Percentiles rank a stretch among this genome's conserved stretches.
phyloP scores from a whole-genome alignment of 2,888 invertebrate genomes.

The Ryuthela nishihirai region DNA sequence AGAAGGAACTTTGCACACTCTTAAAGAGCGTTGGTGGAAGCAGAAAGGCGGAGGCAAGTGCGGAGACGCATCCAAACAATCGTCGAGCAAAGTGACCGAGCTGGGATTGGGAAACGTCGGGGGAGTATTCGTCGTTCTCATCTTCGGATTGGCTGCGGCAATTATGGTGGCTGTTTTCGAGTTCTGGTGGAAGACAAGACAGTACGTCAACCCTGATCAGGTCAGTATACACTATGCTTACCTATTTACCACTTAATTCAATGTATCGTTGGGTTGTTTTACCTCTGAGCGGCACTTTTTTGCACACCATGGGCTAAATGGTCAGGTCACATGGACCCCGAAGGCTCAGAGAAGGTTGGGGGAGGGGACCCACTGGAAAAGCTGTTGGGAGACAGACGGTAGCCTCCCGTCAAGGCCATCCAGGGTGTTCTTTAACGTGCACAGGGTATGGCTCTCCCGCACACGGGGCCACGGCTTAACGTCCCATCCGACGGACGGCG shows the following conservation, averaged over 20 bases:
- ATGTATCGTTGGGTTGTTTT: background rate
- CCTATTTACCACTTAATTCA: background rate
- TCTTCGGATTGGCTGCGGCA: constrained; percentile 87
- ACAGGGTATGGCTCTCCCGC: no score
- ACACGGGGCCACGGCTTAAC: no score
- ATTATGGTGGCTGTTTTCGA: constrained; percentile 93
- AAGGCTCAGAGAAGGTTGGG: no score
- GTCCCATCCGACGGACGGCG: no score
- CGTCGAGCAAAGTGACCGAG: constrained; percentile 49
- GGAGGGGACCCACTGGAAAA: no score
- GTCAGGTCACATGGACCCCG: no score
- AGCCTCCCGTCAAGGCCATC: no score
- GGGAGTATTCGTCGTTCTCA: constrained; percentile 92
- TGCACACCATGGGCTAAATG: no score
- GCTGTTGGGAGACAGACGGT: no score
- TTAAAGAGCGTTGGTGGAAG: constrained; percentile 90
- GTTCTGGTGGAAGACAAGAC: constrained; percentile 92
- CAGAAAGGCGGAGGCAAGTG: constrained; percentile 74
- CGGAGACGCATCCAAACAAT: constrained; percentile 34
- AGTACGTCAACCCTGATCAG: constrained; percentile 85
- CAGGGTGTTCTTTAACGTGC: no score
- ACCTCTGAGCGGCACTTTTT: background rate
- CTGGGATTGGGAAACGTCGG: constrained; percentile 92
- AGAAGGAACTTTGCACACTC: constrained; percentile 72
- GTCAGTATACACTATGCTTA: constrained; percentile 56